Conservation (phyloP, 2,113 vertebrate species). For the Plectropomus leopardus region DNA sequence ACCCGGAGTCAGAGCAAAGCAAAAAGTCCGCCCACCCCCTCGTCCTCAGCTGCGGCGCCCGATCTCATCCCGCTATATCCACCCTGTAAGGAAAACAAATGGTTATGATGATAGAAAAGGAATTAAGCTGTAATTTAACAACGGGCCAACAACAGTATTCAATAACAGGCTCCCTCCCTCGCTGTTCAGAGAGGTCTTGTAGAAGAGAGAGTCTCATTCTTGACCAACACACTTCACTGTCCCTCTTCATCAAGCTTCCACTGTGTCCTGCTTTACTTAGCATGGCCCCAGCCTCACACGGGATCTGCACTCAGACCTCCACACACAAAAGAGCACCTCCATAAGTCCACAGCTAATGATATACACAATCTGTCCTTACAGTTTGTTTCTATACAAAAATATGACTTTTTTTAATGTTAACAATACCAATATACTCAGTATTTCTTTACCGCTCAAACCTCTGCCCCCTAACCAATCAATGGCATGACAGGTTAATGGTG, state of each 20-base stretch:
- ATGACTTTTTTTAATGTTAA: not conserved
- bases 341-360: not conserved
- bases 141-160: conserved; percentile 67
- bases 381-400: not conserved
- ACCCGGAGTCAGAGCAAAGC: conserved; percentile 33
- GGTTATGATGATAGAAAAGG: conserved; percentile 81
- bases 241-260: conserved; percentile 69
- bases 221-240: conserved; percentile 78
- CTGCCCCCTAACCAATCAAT: too few relatives aligned
- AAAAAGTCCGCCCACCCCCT: conserved; percentile 20
- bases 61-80: conserved; percentile 33
- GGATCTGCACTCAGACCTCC: conserved; percentile 24
- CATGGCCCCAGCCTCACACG: conserved; percentile 9
- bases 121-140: conserved; percentile 82
- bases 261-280: conserved; percentile 69
- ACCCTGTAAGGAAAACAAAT: conserved; percentile 80
- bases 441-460: not conserved
- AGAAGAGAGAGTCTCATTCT: conserved; percentile 67
- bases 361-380: not conserved
- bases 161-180: conserved; percentile 57
- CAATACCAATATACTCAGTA: too few relatives aligned
- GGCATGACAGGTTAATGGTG: too few relatives aligned
- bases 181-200: conserved; percentile 44
- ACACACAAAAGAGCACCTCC: not conserved
- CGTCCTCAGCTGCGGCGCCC: conserved; percentile 8